Evolutionary conservation across 2,113 vertebrate genomes (phyloP).

Genomic region (Platichthys stellatus): DNA sequence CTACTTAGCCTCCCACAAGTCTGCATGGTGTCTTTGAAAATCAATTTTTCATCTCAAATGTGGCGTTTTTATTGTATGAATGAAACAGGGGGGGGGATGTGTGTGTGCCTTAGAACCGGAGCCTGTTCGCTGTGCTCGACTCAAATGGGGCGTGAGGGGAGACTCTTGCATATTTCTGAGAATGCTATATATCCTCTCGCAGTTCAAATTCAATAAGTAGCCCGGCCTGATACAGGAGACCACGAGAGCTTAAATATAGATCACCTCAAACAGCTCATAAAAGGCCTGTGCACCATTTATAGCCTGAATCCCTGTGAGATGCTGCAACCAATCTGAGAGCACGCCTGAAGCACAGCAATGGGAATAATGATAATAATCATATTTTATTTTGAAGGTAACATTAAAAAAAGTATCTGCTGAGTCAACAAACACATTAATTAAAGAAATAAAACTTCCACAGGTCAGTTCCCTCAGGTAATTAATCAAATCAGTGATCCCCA

Average conservation of each 20-base stretch:
- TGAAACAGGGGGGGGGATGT: not conserved
- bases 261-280: conserved; percentile 47
- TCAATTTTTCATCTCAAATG: not conserved
- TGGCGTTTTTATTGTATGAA: not conserved
- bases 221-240: conserved; percentile 34
- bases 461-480: too few relatives aligned
- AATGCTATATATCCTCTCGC: conserved; percentile 41
- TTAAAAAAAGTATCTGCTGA: not conserved
- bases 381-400: conserved; percentile 3
- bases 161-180: conserved; percentile 42
- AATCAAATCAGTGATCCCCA: too few relatives aligned
- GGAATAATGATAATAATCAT: not conserved
- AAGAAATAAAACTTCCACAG: too few relatives aligned
- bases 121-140: conserved; percentile 13
- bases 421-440: not conserved
- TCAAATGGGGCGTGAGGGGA: conserved; percentile 41
- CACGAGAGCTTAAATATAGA: conserved; percentile 35
- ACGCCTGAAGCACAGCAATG: not conserved
- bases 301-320: conserved; percentile 5
- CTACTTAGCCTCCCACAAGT: not conserved
- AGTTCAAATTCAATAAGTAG: conserved; percentile 26
- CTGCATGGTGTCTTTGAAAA: not conserved
- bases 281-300: conserved; percentile 46
- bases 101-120: not conserved
- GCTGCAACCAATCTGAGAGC: conserved; percentile 4